phyloP scores from a whole-genome alignment of 1,140 invertebrate genomes.

The roundworm (Caenorhabditis elegans) region DNA sequence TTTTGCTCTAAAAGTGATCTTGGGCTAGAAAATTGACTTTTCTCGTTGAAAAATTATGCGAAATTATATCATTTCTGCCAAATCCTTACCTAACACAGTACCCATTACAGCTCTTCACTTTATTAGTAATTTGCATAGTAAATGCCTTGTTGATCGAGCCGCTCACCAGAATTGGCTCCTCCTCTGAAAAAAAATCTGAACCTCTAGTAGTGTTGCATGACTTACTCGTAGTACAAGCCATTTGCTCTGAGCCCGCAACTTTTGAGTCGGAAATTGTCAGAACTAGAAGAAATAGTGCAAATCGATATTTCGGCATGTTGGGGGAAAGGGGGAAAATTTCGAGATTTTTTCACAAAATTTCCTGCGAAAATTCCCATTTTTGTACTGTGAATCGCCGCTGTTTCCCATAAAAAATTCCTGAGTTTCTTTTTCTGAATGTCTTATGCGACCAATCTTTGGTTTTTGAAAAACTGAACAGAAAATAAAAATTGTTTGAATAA shows the following conservation, averaged over 20 bases:
- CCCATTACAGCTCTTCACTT: constrained; percentile 7
- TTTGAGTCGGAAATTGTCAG: background rate
- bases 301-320: background rate
- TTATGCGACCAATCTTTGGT: too few species aligned
- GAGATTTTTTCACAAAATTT: too few species aligned
- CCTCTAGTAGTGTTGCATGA: too few species aligned
- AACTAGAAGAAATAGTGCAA: background rate
- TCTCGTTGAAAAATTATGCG: too few species aligned
- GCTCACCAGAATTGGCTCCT: background rate
- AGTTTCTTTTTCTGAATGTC: background rate
- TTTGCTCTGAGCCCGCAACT: background rate
- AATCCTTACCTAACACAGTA: background rate
- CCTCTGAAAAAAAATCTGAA: background rate
- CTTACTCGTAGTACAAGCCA: background rate
- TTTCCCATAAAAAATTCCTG: background rate
- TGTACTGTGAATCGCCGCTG: background rate
- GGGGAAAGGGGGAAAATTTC: background rate
- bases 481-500: background rate
- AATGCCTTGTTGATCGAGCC: constrained; percentile 13
- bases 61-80: background rate
- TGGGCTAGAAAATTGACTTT: too few species aligned
- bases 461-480: background rate
- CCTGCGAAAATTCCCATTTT: background rate
- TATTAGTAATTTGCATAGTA: background rate
- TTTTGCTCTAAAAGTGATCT: too few species aligned